phyloP scores from a whole-genome alignment of 1,140 invertebrate genomes.

The Centruroides sculpturatus region DNA sequence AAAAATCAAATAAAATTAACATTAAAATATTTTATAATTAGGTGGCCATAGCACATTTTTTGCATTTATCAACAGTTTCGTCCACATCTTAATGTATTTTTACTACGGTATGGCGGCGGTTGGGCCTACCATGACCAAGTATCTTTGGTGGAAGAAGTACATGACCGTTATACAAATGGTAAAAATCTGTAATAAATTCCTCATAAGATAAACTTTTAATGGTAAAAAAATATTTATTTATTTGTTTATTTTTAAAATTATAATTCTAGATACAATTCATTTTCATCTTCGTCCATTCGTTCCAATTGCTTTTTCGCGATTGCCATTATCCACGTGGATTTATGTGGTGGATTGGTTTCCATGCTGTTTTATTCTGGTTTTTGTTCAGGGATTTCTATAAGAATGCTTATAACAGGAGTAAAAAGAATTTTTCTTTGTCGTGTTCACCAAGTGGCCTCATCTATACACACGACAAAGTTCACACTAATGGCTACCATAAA shows the following conservation, averaged over 20 bases:
- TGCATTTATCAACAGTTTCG: constrained; percentile 63
- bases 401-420: constrained; percentile 44
- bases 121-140: constrained; percentile 35
- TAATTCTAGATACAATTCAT: constrained; percentile 32
- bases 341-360: constrained; percentile 86
- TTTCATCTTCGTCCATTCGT: constrained; percentile 33
- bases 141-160: constrained; percentile 41
- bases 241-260: constrained; percentile 1
- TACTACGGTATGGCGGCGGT: constrained; percentile 39
- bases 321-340: constrained; percentile 39
- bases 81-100: constrained; percentile 48
- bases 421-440: no score
- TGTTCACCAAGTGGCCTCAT: no score
- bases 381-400: constrained; percentile 86
- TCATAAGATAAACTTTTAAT: not conserved
- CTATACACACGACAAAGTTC: no score
- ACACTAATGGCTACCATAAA: no score
- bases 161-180: constrained; percentile 39
- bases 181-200: constrained; percentile 3
- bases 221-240: no score
- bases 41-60: constrained; percentile 76
- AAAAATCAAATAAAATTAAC: not conserved
- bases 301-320: constrained; percentile 40
- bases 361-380: constrained; percentile 84
- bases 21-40: constrained; percentile 22